A percentile compares a stretch with the other conserved stretches of the same genome.
phyloP scores from a whole-genome alignment of 2,888 invertebrate genomes.

The Leptura quadrifasciata region DNA sequence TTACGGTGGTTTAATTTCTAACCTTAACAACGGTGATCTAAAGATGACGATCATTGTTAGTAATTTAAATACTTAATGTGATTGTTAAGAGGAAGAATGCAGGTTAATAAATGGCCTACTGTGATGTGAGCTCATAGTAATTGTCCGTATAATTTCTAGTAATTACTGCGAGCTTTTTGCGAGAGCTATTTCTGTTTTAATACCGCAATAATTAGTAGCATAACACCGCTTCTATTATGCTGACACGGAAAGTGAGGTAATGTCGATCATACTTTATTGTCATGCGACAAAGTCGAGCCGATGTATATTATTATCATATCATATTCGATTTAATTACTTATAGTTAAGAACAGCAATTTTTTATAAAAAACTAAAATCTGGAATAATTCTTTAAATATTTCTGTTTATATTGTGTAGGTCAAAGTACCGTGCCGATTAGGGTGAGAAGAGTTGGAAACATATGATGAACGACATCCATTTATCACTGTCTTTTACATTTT shows the following conservation, averaged over 20 bases:
- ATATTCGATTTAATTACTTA: too few relatives aligned
- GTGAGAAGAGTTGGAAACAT: too few relatives aligned
- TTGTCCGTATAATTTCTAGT: slow-evolving; percentile 48
- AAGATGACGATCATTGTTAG: slow-evolving; percentile 47
- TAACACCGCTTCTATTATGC: slow-evolving; percentile 55
- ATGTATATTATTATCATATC: slow-evolving; percentile 36
- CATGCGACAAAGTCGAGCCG: slow-evolving; percentile 26
- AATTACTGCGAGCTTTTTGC: slow-evolving; percentile 45
- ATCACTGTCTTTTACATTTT: too few relatives aligned
- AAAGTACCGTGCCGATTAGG: too few relatives aligned
- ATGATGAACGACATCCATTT: too few relatives aligned
- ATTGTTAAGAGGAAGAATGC: slow-evolving; percentile 47
- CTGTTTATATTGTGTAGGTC: too few relatives aligned
- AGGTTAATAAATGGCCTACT: slow-evolving; percentile 55
- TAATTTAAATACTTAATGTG: slow-evolving; percentile 45
- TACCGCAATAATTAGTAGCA: slow-evolving; percentile 55
- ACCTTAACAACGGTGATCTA: slow-evolving; percentile 30
- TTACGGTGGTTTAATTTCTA: slow-evolving; percentile 11
- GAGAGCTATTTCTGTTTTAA: slow-evolving; percentile 44
- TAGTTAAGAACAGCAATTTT: too few relatives aligned
- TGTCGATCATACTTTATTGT: slow-evolving; percentile 53
- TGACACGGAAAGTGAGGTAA: slow-evolving; percentile 52
- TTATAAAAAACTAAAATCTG: too few relatives aligned
- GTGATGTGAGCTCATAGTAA: slow-evolving; percentile 56
- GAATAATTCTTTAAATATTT: too few relatives aligned